Evolutionary conservation across 1,140 invertebrate genomes (phyloP), one percentile per base, ranked within the genome.

Genomic region (Mactra quadrangularis): DNA sequence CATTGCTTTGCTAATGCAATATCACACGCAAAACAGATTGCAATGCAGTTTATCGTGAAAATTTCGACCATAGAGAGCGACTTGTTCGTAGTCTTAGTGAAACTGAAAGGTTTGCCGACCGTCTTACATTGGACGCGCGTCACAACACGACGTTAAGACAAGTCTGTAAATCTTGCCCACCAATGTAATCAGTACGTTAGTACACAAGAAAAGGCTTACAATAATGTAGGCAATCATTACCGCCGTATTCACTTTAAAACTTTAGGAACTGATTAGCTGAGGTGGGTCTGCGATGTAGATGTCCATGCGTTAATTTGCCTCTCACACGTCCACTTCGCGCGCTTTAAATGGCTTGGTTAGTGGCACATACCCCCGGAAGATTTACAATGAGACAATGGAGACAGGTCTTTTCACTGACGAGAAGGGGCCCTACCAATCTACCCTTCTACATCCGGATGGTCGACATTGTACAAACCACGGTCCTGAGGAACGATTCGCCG

Each of bases 1-100:
- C 27, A 55, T 52, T 71, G 47, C 31, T 11, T 71, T 71, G 25
- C 68, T 71, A 53, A 53, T 71, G 68, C 25, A 53, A 53, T 45
- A 45, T 71, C 22, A 71, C 29, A 31, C 13, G 25, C 13, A 53
- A 25, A 53, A 11, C 50, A 71, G 47, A 22, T 71, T 71, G 68
- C 45, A 31, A 71, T 47, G 50, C 68, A 71, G 25, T 71, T 71
- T 52, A 13, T 22, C 19, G 45, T 71, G 15, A 55, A 71, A 52
- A 27, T 71, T 71, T 71, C 45, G 9, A 55, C 68, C 25, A 53
- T 53, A 7, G 38, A 71, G 68, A 52, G 15, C 47, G 27, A 2
- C 68, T 52, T 71, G 47, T 71, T 27, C 13, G 68, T 52, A 25
- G n/a, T 53, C 68, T 33, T 2, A 52, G 68, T 52, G 68, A 53